A percentile compares a stretch with the other conserved stretches of the same genome.
phyloP scores from a whole-genome alignment of 92 coral and sea anemone species.

The Meandrina meandrites region DNA sequence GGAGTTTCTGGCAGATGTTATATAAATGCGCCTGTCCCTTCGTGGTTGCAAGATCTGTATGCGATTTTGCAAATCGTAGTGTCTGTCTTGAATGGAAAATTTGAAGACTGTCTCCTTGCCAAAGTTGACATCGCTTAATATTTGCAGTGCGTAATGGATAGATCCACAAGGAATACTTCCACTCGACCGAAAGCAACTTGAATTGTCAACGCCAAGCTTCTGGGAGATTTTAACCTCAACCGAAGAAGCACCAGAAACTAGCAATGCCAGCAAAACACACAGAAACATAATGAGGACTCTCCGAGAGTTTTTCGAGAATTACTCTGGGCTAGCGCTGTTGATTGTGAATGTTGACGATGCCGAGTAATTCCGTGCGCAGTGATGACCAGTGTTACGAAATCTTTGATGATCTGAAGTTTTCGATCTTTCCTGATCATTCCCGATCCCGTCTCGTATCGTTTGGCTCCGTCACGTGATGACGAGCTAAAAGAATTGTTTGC shows the following conservation, averaged over 20 bases:
- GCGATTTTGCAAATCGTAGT: slow-evolving; percentile 33
- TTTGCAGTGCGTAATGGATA: slow-evolving; percentile 64
- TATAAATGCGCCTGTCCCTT: slow-evolving; percentile 27
- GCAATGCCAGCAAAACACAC: not conserved
- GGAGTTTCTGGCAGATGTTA: slow-evolving; percentile 40
- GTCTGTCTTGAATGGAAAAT: slow-evolving; percentile 54
- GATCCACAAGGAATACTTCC: slow-evolving; percentile 56
- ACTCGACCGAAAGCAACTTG: slow-evolving; percentile 46
- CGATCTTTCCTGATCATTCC: slow-evolving; percentile 11
- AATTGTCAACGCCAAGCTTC: slow-evolving; percentile 53
- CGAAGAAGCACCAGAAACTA: slow-evolving; percentile 10
- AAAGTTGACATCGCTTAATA: slow-evolving; percentile 29
- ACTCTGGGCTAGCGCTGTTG: not conserved
- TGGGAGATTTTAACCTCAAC: slow-evolving; percentile 59
- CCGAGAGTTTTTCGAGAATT: not conserved
- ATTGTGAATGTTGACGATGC: too few relatives aligned
- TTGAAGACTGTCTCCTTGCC: slow-evolving; percentile 48
- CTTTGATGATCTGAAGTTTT: not conserved
- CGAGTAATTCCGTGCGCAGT: not conserved
- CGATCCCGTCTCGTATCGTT: slow-evolving; percentile 9
- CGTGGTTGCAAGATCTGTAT: slow-evolving; percentile 62
- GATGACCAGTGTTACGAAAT: not conserved
- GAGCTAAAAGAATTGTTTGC: not conserved
- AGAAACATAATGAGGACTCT: not conserved
- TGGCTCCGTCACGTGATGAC: not conserved